These are phyloP conservation scores for Seriola rivoliana DNA, from an alignment of 2,113 vertebrate genomes.

Conservation along the genomic window DNA sequence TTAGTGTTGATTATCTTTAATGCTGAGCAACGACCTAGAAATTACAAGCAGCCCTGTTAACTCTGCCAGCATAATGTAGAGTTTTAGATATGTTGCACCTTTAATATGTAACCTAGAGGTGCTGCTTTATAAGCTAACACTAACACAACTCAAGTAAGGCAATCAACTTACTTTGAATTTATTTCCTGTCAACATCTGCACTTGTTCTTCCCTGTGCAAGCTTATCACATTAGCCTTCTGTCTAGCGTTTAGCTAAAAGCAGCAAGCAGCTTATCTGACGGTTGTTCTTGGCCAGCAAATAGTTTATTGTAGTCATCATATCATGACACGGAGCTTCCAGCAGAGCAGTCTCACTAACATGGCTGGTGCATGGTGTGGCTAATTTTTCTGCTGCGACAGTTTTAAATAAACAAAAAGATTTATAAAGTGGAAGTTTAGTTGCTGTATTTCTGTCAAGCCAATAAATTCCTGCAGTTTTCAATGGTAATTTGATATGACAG, in stretches of 20 bases:
- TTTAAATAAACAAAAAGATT: background rate
- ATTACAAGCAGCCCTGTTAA: no score
- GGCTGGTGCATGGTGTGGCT: background rate
- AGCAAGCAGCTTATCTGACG: slow-evolving; percentile 29
- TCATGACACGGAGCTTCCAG: slow-evolving; percentile 15
- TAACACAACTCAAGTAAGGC: slow-evolving; percentile 5
- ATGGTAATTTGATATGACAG: background rate
- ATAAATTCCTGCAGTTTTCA: background rate
- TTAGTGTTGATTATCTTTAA: no score
- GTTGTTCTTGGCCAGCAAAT: slow-evolving; percentile 12
- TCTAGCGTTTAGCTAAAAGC: slow-evolving; percentile 43
- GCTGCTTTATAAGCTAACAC: no score
- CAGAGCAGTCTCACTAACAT: background rate
- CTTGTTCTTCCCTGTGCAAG: background rate
- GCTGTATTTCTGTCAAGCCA: no score
- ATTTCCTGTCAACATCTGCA: slow-evolving; percentile 2
- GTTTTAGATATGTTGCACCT: no score
- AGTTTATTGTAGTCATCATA: slow-evolving; percentile 19
- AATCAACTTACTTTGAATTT: background rate
- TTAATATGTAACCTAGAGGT: no score
- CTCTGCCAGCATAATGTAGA: no score
- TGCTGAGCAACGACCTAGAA: no score
- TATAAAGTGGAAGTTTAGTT: no score
- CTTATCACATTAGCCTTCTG: slow-evolving; percentile 30
- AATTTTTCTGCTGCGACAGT: background rate